Evolutionary conservation across 2,113 vertebrate genomes (phyloP).

Genomic region (Dermatemys mawii): DNA sequence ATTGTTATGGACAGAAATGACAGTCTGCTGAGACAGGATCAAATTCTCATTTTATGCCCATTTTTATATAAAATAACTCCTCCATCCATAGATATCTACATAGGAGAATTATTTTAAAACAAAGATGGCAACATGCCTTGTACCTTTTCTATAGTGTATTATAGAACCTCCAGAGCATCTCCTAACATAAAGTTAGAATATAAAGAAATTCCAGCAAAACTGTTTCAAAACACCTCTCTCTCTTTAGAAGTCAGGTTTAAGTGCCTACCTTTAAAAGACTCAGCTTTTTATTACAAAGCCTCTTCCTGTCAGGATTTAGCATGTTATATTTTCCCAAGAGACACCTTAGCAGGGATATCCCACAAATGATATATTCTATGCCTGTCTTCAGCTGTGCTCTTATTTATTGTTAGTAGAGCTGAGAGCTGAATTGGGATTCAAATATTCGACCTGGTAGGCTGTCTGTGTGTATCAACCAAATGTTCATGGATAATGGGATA

Average conservation of each 20-base stretch:
- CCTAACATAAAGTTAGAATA: constrained; percentile 13
- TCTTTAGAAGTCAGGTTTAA: neutral
- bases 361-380: neutral
- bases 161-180: neutral
- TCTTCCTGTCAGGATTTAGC: neutral
- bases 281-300: neutral
- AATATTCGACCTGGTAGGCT: neutral
- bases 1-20: neutral
- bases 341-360: neutral
- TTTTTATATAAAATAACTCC: neutral
- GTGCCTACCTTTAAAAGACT: constrained; percentile 2
- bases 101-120: neutral
- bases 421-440: neutral
- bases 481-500: neutral
- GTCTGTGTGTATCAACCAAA: neutral
- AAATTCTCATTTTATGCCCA: neutral
- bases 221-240: neutral
- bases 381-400: neutral
- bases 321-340: neutral
- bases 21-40: neutral
- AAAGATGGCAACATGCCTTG: neutral
- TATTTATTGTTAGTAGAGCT: rapidly evolving
- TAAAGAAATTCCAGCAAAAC: neutral
- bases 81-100: rapidly evolving
- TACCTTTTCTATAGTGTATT: neutral